phyloP scores from a whole-genome alignment of 2,113 vertebrate genomes.

The Catharus minimus region DNA sequence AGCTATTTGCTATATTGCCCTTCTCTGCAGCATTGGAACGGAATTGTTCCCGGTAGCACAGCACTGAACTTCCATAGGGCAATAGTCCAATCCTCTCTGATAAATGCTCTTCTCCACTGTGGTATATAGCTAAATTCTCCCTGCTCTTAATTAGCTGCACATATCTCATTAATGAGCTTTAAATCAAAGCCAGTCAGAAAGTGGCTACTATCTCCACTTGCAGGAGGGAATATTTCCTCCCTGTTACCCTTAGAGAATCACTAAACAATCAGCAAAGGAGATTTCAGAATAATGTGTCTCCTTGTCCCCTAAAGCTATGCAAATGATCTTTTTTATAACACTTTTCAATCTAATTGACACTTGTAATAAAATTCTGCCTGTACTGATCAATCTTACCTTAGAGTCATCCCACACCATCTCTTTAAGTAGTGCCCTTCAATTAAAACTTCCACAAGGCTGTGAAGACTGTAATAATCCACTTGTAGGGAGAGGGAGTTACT shows the following conservation, averaged over 20 bases:
- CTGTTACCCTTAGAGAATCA: constrained; percentile 45
- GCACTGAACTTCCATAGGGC: constrained; percentile 34
- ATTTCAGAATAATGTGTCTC: constrained; percentile 59
- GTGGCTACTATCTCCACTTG: constrained; percentile 39
- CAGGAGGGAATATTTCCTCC: constrained; percentile 41
- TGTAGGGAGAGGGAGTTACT: constrained; percentile 43
- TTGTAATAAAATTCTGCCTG: constrained; percentile 65
- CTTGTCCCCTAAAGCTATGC: constrained; percentile 56
- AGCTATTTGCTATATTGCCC: neutral
- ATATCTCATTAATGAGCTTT: constrained; percentile 54
- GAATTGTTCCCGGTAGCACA: neutral
- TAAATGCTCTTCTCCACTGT: constrained; percentile 41
- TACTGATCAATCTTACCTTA: constrained; percentile 59
- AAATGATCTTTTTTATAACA: constrained; percentile 68
- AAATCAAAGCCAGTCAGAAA: constrained; percentile 58
- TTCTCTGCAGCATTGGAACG: neutral
- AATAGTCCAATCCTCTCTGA: constrained; percentile 29
- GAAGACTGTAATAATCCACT: constrained; percentile 57
- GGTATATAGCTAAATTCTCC: constrained; percentile 48
- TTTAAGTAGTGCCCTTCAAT: constrained; percentile 59
- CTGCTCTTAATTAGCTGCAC: constrained; percentile 50
- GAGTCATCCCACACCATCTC: constrained; percentile 33
- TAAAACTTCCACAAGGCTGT: constrained; percentile 54
- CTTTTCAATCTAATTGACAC: constrained; percentile 69
- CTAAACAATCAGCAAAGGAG: constrained; percentile 62